Evolutionary conservation across 53 echinoderm and acorn worm genomes (phyloP).

Genomic region (Apostichopus leukothele): DNA sequence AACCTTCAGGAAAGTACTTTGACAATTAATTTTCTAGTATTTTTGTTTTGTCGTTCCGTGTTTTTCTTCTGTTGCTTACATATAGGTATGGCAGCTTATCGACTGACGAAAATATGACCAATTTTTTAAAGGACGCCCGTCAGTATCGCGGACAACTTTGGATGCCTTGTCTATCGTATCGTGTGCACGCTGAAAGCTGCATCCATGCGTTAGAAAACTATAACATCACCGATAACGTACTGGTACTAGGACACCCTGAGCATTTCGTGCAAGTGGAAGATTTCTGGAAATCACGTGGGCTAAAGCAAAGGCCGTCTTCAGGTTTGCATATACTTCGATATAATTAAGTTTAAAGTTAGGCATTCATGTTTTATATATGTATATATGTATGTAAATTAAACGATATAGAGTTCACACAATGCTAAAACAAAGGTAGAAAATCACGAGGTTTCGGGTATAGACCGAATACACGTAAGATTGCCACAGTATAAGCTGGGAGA

Average conservation of each 20-base stretch:
- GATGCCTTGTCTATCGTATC: not conserved
- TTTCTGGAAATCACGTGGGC: conserved; percentile 54
- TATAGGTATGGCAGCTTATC: not conserved
- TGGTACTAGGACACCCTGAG: conserved; percentile 57
- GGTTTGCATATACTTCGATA: conserved; percentile 23
- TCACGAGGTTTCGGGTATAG: too few species aligned
- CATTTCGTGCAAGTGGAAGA: conserved; percentile 57
- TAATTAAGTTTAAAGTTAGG: not conserved
- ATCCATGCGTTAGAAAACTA: not conserved
- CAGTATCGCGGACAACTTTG: conserved; percentile 1
- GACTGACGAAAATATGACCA: not conserved
- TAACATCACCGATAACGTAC: conserved; percentile 43
- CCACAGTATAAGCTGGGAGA: too few species aligned
- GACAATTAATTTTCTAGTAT: too few species aligned
- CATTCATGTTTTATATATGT: too few species aligned
- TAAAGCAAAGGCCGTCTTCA: conserved; percentile 52
- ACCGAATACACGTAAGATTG: too few species aligned
- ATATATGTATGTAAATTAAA: too few species aligned
- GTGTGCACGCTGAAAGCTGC: not conserved
- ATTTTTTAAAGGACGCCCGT: not conserved
- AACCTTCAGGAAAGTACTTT: too few species aligned
- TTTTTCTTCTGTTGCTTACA: not conserved
- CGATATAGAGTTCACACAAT: too few species aligned
- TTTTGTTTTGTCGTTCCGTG: not conserved
- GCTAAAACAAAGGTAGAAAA: too few species aligned